phyloP scores from a whole-genome alignment of 2,888 invertebrate genomes.

The Xestia c-nigrum region DNA sequence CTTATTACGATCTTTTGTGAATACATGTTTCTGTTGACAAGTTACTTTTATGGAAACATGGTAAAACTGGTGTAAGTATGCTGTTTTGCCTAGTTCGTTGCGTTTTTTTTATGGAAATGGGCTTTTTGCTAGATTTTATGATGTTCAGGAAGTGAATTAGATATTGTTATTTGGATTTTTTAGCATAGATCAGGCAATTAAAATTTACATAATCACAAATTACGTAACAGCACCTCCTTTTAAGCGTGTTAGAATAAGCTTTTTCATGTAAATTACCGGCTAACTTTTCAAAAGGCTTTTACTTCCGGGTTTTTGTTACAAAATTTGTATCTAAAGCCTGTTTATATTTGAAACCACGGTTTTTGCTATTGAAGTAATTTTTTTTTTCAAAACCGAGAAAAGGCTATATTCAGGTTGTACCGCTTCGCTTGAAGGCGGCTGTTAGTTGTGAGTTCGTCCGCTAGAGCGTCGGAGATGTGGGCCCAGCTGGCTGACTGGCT shows the following conservation, averaged over 20 bases:
- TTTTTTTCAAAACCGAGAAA: neutral
- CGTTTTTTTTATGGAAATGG: constrained; percentile 33
- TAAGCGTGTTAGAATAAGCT: neutral
- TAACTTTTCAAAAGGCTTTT: neutral
- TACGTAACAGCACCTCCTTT: constrained; percentile 3
- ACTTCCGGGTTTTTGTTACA: neutral
- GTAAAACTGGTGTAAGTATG: constrained; percentile 55
- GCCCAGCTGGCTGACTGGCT: constrained; percentile 86
- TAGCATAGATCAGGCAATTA: constrained; percentile 9
- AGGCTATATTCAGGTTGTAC: constrained; percentile 65
- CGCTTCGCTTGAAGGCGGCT: constrained; percentile 70
- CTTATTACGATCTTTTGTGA: constrained; percentile 65
- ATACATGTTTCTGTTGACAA: constrained; percentile 53
- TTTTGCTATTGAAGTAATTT: too few relatives aligned
- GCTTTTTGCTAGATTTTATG: constrained; percentile 4
- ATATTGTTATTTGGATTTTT: constrained; percentile 14
- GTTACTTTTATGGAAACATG: constrained; percentile 48
- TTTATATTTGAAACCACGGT: neutral
- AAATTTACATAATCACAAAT: constrained; percentile 13
- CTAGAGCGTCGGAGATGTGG: constrained; percentile 83
- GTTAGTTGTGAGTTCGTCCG: constrained; percentile 86
- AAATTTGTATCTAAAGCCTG: neutral
- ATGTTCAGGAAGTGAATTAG: constrained; percentile 29
- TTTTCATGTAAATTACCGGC: neutral
- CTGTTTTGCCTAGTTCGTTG: constrained; percentile 39